Conservation (phyloP, 2,113 vertebrate genomes). For the Eidolon helvum region DNA sequence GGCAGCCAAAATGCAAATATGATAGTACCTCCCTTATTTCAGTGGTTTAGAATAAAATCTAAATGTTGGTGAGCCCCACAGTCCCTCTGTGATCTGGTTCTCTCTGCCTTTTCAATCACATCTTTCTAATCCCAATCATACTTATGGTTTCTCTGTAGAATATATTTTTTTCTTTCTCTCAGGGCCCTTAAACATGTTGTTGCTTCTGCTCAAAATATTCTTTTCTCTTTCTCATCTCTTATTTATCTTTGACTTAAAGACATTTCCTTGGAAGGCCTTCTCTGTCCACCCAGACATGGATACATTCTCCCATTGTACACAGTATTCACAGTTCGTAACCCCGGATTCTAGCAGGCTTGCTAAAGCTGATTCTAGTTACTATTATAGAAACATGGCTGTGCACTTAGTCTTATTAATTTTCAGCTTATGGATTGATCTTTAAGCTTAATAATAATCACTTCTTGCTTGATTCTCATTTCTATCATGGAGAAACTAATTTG, state of each 20-base stretch:
- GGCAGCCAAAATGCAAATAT: neutral
- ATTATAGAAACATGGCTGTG: neutral
- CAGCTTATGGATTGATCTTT: neutral
- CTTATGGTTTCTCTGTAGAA: neutral
- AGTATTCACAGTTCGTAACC: neutral
- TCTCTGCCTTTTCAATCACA: neutral
- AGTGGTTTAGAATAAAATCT: slow-evolving; percentile 9
- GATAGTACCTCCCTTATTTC: neutral
- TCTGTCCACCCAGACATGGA: neutral
- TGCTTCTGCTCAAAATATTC: slow-evolving; percentile 4
- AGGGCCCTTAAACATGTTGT: neutral
- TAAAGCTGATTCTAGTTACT: neutral
- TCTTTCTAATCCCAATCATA: neutral
- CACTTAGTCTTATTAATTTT: neutral
- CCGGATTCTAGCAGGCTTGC: neutral
- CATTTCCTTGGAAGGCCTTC: neutral
- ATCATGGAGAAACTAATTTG: neutral
- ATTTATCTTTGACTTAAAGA: neutral
- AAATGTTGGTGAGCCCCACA: neutral
- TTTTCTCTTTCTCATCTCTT: neutral
- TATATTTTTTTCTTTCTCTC: neutral
- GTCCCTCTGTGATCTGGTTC: neutral
- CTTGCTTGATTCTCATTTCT: slow-evolving; percentile 35
- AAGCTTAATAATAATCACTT: neutral
- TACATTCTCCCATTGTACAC: neutral